A percentile compares a stretch with the other conserved stretches of the same genome.
phyloP scores from a whole-genome alignment of 2,797 vertebrate species.

The Mormyrus proboscirostris region DNA sequence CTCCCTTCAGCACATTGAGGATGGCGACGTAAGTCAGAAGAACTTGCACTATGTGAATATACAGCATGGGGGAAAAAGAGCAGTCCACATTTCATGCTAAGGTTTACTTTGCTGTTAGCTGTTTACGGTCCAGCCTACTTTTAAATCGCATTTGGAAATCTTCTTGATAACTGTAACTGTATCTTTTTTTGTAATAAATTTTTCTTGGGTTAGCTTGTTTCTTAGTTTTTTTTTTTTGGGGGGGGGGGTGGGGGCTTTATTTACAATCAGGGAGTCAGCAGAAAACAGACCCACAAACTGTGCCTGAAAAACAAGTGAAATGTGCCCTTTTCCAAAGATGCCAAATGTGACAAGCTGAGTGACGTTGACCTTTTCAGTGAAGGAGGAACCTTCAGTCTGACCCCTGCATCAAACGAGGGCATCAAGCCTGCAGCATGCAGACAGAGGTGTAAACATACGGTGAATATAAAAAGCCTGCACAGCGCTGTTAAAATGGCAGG shows the following conservation, averaged over 20 bases:
- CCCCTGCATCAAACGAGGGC: not conserved
- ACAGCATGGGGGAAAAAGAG: slow-evolving; percentile 46
- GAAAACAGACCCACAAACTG: not conserved
- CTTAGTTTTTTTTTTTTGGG: slow-evolving; percentile 25
- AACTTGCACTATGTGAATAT: slow-evolving; percentile 31
- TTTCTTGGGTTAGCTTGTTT: slow-evolving; percentile 29
- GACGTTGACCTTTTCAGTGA: not conserved
- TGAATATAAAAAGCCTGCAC: not conserved
- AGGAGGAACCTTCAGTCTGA: not conserved
- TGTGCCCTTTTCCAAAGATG: slow-evolving; percentile 39
- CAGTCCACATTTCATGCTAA: slow-evolving; percentile 44
- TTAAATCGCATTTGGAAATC: slow-evolving; percentile 31
- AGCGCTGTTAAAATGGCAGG: not conserved
- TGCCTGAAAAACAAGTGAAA: slow-evolving; percentile 27
- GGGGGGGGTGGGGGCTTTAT: not conserved
- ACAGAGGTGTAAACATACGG: not conserved
- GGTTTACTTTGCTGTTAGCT: slow-evolving; percentile 47
- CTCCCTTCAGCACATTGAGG: not conserved
- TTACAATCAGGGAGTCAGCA: not conserved
- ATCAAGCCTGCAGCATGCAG: not conserved
- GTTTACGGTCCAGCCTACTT: slow-evolving; percentile 43
- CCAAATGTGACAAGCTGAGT: not conserved
- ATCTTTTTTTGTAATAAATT: slow-evolving; percentile 46
- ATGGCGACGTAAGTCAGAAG: not conserved
- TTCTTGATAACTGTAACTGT: slow-evolving; percentile 27